Evolutionary conservation across 2,888 invertebrate genomes (phyloP), one percentile per base, ranked within the genome.

Genomic region (Eurytoma adleriae): DNA sequence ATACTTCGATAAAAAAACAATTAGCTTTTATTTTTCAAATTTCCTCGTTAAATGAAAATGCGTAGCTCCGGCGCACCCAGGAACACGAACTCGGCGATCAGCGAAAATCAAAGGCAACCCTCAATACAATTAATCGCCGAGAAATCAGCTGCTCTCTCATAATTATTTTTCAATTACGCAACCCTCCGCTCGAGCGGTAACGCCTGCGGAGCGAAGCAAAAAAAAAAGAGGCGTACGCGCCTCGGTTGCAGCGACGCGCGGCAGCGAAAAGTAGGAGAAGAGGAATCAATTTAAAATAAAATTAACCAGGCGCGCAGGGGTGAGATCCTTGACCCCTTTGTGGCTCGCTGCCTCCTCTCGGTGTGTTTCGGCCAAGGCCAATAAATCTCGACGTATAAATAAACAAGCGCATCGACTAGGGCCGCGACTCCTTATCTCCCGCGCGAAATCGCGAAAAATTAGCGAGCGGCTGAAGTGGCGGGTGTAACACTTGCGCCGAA

Each of bases 271-370:
- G 30, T 18, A 72, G n/a, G 12, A 54, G 68, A 62, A 69, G 56
- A 66, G 20, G 59, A 59, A 78, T 68, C 73, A 68, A 78, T 78
- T 68, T 54, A 71, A 73, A 79, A 74, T 69, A 62, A 79, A 69
- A 79, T 59, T 57, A 2, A 57, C 18, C 48, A 59, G 24, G 2
- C 1, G 24, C 24, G 62, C 73, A 66, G 27, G 59, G 20, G 30
- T 68, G 52, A 57, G 70, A 79, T 70, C 70, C 79, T 79, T 74
- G 74, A 73, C 79, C 79, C 24, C 61, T 5, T 78, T 78, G 20
- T 18, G 30, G 27, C 20, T 50, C 18, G 27, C 40, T 48, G 54
- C 27, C 62, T 24, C 40, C 40, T 54, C 27, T 24, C 24, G 24
- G 1, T 24, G 71, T 54, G 72, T 62, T 66, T 72, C 67, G 78